Percentiles rank a stretch among this genome's conserved stretches.
These are phyloP conservation scores for Ptyas mucosa DNA, from an alignment of 2,113 vertebrate species.

Conservation along the genomic window DNA sequence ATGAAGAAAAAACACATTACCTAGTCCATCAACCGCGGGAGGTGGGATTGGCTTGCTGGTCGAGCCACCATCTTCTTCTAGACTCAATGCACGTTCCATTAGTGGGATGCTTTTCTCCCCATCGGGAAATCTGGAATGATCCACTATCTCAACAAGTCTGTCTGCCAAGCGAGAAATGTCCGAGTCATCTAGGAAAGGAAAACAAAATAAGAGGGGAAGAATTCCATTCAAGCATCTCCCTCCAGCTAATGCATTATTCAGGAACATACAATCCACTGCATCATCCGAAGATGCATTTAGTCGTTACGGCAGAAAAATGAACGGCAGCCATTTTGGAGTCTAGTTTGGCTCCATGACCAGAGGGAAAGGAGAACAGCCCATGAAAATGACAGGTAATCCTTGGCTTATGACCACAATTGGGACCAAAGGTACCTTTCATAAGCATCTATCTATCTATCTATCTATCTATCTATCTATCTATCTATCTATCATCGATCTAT, in stretches of 20 bases:
- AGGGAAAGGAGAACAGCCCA: not conserved
- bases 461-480: too few relatives aligned
- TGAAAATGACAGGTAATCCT: not conserved
- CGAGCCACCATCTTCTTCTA: constrained; percentile 25
- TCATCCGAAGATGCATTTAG: not conserved
- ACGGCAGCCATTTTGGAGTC: not conserved
- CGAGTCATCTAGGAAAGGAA: not conserved
- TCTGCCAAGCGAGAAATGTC: not conserved
- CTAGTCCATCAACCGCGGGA: not conserved
- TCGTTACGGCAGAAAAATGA: not conserved
- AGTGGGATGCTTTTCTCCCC: too few relatives aligned
- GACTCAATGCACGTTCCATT: not conserved
- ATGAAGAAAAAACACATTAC: not conserved
- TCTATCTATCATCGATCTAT: too few relatives aligned
- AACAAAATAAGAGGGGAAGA: not conserved
- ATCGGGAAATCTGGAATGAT: not conserved
- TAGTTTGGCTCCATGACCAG: not conserved
- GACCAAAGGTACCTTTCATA: not conserved
- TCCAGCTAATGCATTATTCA: not conserved
- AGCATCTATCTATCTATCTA: too few relatives aligned
- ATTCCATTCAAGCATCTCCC: not conserved
- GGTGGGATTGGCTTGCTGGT: not conserved
- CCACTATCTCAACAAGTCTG: not conserved
- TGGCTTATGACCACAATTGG: not conserved
- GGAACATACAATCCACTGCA: not conserved